These are phyloP conservation scores for Candoia aspera DNA, from an alignment of 2,113 vertebrate species.

Conservation along the genomic window DNA sequence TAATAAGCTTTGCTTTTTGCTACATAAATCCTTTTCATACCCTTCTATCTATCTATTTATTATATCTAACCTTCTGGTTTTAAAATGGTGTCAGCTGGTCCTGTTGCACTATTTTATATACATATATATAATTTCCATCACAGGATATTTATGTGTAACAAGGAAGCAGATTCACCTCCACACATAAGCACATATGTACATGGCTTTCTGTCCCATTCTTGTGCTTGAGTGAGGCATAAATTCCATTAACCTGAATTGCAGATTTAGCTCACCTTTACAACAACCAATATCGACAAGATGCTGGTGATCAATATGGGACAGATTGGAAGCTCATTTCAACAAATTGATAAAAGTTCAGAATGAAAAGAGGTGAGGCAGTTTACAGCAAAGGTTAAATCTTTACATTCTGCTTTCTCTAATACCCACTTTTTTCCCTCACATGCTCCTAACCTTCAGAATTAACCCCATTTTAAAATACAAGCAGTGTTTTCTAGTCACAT, in stretches of 20 bases:
- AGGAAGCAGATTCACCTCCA: slow-evolving; percentile 27
- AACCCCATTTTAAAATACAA: slow-evolving; percentile 25
- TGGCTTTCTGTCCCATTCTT: slow-evolving; percentile 3
- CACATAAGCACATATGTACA: slow-evolving; percentile 9
- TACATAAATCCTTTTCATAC: not conserved
- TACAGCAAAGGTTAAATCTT: slow-evolving; percentile 68
- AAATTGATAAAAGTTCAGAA: slow-evolving; percentile 73
- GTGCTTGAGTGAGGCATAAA: slow-evolving; percentile 45
- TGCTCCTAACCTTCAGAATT: slow-evolving; percentile 44
- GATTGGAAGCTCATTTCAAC: slow-evolving; percentile 71
- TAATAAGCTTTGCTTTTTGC: not conserved
- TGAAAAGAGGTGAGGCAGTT: slow-evolving; percentile 63
- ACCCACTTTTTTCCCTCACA: slow-evolving; percentile 31
- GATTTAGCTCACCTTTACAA: slow-evolving; percentile 65
- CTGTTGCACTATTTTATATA: not conserved
- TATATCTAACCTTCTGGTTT: not conserved
- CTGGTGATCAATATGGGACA: slow-evolving; percentile 66
- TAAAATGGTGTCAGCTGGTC: not conserved
- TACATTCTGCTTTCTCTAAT: slow-evolving; percentile 43
- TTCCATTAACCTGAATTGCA: slow-evolving; percentile 59
- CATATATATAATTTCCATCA: not conserved
- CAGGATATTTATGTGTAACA: slow-evolving; percentile 12
- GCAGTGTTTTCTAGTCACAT: slow-evolving; percentile 22
- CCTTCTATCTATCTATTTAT: too few species aligned
- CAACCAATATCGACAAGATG: slow-evolving; percentile 57